phyloP scores from a whole-genome alignment of 2,888 invertebrate species.

The Laothoe populi region DNA sequence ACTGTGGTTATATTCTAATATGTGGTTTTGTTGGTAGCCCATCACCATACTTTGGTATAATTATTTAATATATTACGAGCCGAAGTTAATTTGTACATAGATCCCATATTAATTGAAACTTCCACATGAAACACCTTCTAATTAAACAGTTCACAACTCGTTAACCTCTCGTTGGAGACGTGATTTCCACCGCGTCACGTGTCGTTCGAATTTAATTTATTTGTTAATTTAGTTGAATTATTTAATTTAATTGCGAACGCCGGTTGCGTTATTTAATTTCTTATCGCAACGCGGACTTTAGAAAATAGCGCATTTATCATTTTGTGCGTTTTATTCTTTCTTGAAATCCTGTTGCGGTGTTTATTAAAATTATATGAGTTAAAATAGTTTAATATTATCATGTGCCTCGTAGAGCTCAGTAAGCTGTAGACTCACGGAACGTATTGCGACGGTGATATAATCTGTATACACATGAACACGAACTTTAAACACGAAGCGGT shows the following conservation, averaged over 20 bases:
- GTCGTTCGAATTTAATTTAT: constrained; percentile 31
- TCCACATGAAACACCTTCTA: constrained; percentile 38
- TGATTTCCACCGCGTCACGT: constrained; percentile 35
- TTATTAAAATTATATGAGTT: too few species aligned
- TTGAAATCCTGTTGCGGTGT: too few species aligned
- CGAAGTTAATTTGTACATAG: constrained; percentile 20
- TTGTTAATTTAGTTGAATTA: constrained; percentile 31
- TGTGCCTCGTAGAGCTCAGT: too few species aligned
- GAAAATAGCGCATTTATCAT: too few species aligned
- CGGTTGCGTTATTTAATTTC: not conserved
- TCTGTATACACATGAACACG: too few species aligned
- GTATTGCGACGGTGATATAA: too few species aligned
- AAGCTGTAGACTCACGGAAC: too few species aligned
- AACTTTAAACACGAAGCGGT: too few species aligned
- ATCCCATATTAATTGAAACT: constrained; percentile 42
- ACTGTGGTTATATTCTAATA: too few species aligned
- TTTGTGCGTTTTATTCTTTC: too few species aligned
- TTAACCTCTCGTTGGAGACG: constrained; percentile 37
- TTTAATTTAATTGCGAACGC: constrained; percentile 16
- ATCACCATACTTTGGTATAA: not conserved
- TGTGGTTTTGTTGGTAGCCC: not conserved
- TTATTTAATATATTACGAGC: not conserved
- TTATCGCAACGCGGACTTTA: not conserved
- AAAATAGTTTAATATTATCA: too few species aligned
- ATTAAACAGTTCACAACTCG: constrained; percentile 43